Conservation (phyloP, 2,113 vertebrate species). For the Trochalopteron elliotii region DNA sequence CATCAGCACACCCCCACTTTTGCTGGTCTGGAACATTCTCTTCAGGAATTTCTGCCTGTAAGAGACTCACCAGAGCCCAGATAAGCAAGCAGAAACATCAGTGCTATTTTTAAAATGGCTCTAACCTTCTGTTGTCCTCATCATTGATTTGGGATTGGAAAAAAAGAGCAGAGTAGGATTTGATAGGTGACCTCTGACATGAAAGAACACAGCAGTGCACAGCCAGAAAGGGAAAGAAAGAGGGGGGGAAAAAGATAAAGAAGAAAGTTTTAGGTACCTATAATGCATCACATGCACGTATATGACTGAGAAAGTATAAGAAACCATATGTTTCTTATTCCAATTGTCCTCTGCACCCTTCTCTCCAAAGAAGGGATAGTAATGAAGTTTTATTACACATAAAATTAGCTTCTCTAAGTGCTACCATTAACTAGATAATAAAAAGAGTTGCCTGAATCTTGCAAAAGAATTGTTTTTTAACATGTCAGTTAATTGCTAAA, state of each 20-base stretch:
- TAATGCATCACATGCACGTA: neutral
- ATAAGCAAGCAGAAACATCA: constrained; percentile 4
- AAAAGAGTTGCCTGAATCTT: constrained; percentile 65
- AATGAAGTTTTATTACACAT: constrained; percentile 76
- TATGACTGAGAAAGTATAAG: neutral
- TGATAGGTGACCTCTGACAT: neutral
- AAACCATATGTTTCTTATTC: constrained; percentile 19
- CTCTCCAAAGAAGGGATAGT: constrained; percentile 45
- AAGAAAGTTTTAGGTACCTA: neutral
- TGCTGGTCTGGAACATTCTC: neutral
- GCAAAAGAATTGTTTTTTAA: constrained; percentile 69
- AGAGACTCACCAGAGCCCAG: neutral
- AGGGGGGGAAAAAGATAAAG: neutral
- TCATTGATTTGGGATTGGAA: constrained; percentile 49
- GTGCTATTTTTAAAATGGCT: constrained; percentile 39
- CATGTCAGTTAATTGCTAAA: constrained; percentile 58
- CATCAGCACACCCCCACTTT: neutral
- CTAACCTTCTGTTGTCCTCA: constrained; percentile 43
- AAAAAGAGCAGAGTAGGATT: neutral
- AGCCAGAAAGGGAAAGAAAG: neutral
- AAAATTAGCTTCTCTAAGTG: constrained; percentile 73
- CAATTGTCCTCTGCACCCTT: constrained; percentile 53
- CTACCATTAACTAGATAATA: constrained; percentile 71
- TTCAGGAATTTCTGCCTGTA: neutral
- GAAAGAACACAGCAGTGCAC: neutral